A percentile compares a stretch with the other conserved stretches of the same genome.
Conservation (phyloP, 2,888 invertebrate genomes). For the Blastobasis adustella region DNA sequence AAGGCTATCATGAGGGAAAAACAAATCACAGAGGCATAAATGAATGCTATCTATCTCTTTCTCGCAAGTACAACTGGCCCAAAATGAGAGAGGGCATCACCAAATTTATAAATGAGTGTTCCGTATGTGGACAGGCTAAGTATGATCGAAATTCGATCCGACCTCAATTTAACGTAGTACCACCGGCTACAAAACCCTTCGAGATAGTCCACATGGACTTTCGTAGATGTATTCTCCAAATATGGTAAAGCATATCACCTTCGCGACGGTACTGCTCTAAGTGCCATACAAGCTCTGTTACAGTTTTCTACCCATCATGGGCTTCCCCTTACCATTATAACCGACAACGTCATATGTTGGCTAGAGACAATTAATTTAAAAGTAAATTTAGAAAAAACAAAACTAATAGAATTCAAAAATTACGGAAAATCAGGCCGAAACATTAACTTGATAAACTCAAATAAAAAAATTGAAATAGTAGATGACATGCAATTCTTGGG, state of each 20-base stretch:
- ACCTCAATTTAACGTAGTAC: not conserved
- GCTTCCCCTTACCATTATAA: slow-evolving; percentile 5
- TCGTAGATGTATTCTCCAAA: slow-evolving; percentile 1
- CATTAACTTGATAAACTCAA: too few species aligned
- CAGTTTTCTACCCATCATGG: slow-evolving; percentile 15
- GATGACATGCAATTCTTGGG: too few species aligned
- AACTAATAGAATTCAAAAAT: too few species aligned
- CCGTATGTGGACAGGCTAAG: slow-evolving; percentile 15
- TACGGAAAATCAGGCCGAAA: too few species aligned
- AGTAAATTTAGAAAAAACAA: too few species aligned
- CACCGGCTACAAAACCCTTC: slow-evolving; percentile 16
- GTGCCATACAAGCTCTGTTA: too few species aligned
- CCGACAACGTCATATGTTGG: too few species aligned
- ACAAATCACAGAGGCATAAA: slow-evolving; percentile 9
- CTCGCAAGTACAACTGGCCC: not conserved
- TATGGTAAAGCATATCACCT: too few species aligned
- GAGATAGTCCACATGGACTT: slow-evolving; percentile 19
- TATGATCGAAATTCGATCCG: slow-evolving; percentile 10
- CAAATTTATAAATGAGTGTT: slow-evolving; percentile 4
- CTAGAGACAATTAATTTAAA: too few species aligned
- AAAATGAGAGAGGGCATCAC: not conserved
- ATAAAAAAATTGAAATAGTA: too few species aligned
- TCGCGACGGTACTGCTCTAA: too few species aligned
- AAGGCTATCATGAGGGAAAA: slow-evolving; percentile 3
- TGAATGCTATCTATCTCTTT: slow-evolving; percentile 5